Percentiles rank a stretch among this genome's conserved stretches.
Evolutionary conservation across 2,888 invertebrate genomes (phyloP).

Genomic region (Pristionchus entomophagus): DNA sequence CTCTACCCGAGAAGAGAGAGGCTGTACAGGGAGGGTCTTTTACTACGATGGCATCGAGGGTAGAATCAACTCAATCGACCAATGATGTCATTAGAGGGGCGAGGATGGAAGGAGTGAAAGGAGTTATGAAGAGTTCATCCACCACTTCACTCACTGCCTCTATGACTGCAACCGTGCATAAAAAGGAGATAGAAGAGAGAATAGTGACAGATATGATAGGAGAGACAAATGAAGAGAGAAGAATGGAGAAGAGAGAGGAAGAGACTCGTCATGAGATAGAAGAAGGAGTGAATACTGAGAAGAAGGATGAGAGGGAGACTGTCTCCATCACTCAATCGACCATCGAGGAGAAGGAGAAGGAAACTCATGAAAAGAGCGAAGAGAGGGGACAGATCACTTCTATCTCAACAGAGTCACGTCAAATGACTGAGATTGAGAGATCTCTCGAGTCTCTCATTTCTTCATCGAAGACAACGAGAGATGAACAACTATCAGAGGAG

Average conservation of each 20-base stretch:
- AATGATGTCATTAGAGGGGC: not conserved
- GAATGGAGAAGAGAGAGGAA: slow-evolving; percentile 1
- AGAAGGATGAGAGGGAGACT: not conserved
- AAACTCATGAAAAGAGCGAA: not conserved
- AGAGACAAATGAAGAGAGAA: not conserved
- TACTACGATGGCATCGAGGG: not conserved
- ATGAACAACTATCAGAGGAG: too few relatives aligned
- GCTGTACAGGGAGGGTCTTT: not conserved
- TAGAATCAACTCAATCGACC: not conserved
- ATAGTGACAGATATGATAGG: too few relatives aligned
- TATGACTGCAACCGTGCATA: not conserved
- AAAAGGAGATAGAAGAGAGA: not conserved
- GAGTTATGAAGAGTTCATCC: slow-evolving; percentile 15
- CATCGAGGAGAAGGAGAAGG: not conserved
- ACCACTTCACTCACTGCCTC: not conserved
- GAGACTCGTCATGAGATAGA: not conserved
- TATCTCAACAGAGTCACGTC: too few relatives aligned
- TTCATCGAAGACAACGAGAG: too few relatives aligned
- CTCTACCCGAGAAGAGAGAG: not conserved
- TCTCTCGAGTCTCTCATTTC: too few relatives aligned
- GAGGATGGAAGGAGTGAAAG: not conserved
- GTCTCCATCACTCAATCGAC: not conserved
- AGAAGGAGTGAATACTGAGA: not conserved
- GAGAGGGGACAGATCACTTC: not conserved
- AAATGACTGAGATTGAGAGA: too few relatives aligned